Evolutionary conservation across 1,140 invertebrate species (phyloP).

Genomic region (Drosophila nebulosa): DNA sequence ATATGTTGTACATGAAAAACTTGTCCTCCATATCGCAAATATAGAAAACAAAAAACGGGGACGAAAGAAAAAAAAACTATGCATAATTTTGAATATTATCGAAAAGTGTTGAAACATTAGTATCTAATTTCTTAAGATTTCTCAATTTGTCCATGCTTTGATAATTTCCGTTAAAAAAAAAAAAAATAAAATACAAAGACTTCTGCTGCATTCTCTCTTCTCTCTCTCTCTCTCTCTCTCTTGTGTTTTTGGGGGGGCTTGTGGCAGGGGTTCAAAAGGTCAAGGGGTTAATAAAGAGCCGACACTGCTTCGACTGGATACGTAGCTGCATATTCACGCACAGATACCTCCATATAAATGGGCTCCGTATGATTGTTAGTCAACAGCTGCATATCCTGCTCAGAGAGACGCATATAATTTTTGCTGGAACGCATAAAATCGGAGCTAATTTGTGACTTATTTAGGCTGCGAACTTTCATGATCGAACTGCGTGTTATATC

Average conservation of each 20-base stretch:
- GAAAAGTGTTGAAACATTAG: no score
- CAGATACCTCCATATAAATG: constrained; percentile 40
- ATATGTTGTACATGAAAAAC: no score
- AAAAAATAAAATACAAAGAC: background rate
- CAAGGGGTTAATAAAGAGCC: background rate
- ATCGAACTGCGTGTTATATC: constrained; percentile 37
- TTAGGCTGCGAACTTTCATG: constrained; percentile 24
- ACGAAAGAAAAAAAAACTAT: no score
- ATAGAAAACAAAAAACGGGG: no score
- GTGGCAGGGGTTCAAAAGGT: no score
- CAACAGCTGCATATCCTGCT: constrained; percentile 22
- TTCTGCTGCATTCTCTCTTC: no score
- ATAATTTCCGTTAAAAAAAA: background rate
- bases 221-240: no score
- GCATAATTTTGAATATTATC: no score
- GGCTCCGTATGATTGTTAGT: constrained; percentile 31
- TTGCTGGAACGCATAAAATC: constrained; percentile 1
- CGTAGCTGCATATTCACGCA: constrained; percentile 14
- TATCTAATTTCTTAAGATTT: no score
- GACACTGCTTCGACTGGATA: background rate
- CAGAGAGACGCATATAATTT: constrained; percentile 33
- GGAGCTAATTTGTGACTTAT: constrained; percentile 8
- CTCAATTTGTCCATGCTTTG: no score
- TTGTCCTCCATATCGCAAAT: no score
- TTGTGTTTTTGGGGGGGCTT: no score